Evolutionary conservation across 2,797 vertebrate genomes (phyloP).

Genomic region (Girardinus metallicus): DNA sequence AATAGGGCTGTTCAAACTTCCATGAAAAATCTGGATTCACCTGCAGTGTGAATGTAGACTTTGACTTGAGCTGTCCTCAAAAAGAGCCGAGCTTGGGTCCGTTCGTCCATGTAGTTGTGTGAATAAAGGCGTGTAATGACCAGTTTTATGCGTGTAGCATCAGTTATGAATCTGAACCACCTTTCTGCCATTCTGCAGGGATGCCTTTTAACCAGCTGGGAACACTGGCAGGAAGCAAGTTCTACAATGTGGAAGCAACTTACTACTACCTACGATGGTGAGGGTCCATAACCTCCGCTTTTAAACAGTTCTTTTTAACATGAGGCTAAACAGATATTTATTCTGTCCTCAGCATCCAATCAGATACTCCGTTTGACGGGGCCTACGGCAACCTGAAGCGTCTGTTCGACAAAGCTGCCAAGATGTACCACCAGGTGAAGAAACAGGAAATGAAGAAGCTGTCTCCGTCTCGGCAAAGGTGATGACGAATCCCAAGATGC

Average conservation of each 20-base stretch:
- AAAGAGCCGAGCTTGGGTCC: no score
- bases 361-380: constrained; percentile 94
- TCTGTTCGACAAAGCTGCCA: constrained; percentile 96
- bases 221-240: constrained; percentile 94
- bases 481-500: constrained; percentile 10
- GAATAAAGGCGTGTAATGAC: no score
- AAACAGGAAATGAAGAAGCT: constrained; percentile 92
- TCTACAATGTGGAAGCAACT: constrained; percentile 95
- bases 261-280: constrained; percentile 98
- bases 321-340: constrained; percentile 4
- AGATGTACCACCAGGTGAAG: constrained; percentile 96
- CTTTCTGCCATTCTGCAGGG: constrained; percentile 75
- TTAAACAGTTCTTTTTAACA: not conserved
- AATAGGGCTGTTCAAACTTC: no score
- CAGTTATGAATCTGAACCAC: not conserved
- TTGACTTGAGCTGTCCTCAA: no score
- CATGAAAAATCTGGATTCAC: no score
- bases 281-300: constrained; percentile 57
- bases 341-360: constrained; percentile 87
- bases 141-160: not conserved
- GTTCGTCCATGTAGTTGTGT: no score
- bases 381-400: constrained; percentile 96
- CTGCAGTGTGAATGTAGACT: no score
- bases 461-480: constrained; percentile 94
- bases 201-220: constrained; percentile 99